A percentile compares a stretch with the other conserved stretches of the same genome.
Evolutionary conservation across 2,888 invertebrate genomes (phyloP).

Genomic region (Monopis laevigella): DNA sequence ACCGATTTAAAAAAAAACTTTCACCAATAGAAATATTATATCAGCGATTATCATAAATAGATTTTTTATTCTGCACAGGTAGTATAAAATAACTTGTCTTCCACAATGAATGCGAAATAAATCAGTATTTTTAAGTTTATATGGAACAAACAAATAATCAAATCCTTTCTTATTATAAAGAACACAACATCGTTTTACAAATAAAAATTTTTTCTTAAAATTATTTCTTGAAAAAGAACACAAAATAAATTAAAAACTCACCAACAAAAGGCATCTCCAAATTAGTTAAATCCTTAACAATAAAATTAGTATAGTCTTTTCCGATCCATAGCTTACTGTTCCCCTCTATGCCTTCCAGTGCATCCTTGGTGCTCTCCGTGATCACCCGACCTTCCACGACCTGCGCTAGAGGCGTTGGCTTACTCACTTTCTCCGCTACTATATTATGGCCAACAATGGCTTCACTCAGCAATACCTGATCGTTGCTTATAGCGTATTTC

Average conservation of each 20-base stretch:
- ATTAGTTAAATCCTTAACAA: constrained; percentile 92
- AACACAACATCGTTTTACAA: no score
- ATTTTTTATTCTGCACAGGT: no score
- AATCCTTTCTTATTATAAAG: no score
- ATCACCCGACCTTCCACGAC: constrained; percentile 47
- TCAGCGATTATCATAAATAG: no score
- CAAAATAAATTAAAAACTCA: constrained; percentile 28
- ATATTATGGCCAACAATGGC: constrained; percentile 25
- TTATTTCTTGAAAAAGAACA: no score
- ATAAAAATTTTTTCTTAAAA: no score
- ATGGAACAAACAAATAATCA: no score
- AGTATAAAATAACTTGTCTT: no score
- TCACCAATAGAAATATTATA: no score
- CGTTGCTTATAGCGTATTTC: constrained; percentile 51
- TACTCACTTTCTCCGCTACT: constrained; percentile 27
- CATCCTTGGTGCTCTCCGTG: constrained; percentile 43
- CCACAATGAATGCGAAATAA: no score
- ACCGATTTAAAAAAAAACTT: no score
- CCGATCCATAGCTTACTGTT: constrained; percentile 93
- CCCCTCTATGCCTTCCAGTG: constrained; percentile 61
- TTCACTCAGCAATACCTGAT: constrained; percentile 47
- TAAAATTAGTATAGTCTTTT: constrained; percentile 96
- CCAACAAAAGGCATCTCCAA: constrained; percentile 84
- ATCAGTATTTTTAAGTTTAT: no score
- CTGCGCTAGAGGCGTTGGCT: constrained; percentile 46